Base-by-base conservation (phyloP, 1,140 invertebrate genomes). In the Eriosoma lanigerum region DNA sequence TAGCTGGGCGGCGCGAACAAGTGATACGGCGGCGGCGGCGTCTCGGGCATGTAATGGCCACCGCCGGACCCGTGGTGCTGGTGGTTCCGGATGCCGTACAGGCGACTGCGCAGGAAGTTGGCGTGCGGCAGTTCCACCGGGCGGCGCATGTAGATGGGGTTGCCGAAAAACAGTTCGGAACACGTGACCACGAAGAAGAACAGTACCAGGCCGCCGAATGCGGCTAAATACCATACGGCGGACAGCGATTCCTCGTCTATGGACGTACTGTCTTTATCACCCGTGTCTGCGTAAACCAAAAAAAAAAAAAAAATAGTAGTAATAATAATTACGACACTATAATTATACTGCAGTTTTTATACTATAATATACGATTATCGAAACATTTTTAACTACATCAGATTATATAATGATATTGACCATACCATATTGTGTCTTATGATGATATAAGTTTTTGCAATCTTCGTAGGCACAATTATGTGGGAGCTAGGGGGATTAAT, bases 141-240 rank as follows among this genome's bases (percentile, higher is more conserved):
- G 0, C 75, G 85, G 26, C 83, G 72, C 26, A 81, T 82, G 70
- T 83, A 82, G 54, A 83, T 80, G 13, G 82, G 82, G 52, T 84
- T 85, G 83, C 80, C 82, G 70, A 89, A 89, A 81, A 89, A 90
- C 88, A 89, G 89, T 81, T 90, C 89, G 1, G 88, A 88, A 81
- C 88, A 90, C 80, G 88, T 89, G n/a, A 90, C 88, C 8, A 89
- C 86, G 9, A 90, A 84, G 83, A 90, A 90, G 84, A 89, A 90
- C 0, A 87, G 86, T 5, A 90, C 88, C 21, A 90, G 83, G 1
- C 88, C 89, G 6, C 88, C 88, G 81, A 90, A 90, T 4, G 88
- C 89, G 13, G 88, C 89, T 24, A 90, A 87, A 84, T 90, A 90
- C 89, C 89, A 89, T 0, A 89, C 86, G 52, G 89, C 88, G 26